Percentiles rank a stretch among this genome's conserved stretches.
These are phyloP conservation scores for Saccostrea cuccullata DNA, from an alignment of 1,140 invertebrate genomes.

Conservation along the genomic window DNA sequence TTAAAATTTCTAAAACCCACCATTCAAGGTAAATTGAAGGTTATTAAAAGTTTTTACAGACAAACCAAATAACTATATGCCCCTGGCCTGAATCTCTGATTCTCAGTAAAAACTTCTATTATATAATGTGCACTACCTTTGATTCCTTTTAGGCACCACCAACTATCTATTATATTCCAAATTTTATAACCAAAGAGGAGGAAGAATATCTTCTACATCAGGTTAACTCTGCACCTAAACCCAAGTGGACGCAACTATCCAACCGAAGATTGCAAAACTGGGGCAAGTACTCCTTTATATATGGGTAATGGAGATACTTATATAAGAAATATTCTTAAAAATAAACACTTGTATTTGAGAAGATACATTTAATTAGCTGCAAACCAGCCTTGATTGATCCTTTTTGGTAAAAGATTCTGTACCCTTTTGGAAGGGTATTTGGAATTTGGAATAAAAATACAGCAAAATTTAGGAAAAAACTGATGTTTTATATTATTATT, in stretches of 20 bases:
- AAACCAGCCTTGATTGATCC: no score
- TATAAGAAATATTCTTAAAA: not conserved
- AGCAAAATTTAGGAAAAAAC: no score
- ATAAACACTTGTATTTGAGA: no score
- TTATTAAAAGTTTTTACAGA: not conserved
- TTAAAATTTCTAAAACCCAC: no score
- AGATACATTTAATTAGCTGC: no score
- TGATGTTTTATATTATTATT: no score
- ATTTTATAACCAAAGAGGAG: conserved; percentile 92
- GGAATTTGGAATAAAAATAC: no score
- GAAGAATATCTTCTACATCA: conserved; percentile 84
- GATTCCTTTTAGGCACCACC: conserved; percentile 82
- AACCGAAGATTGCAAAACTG: conserved; percentile 96
- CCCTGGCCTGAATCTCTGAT: no score
- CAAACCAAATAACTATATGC: no score
- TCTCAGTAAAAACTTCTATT: no score
- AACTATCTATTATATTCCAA: conserved; percentile 91
- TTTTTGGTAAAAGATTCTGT: no score
- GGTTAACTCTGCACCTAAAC: conserved; percentile 90
- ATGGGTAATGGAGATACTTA: not conserved
- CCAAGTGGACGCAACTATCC: conserved; percentile 96
- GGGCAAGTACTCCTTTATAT: conserved; percentile 81
- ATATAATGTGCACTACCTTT: not conserved
- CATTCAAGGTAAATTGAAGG: not conserved
- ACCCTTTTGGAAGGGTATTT: no score